Percentiles rank a stretch among this genome's conserved stretches.
Conservation (phyloP, 2,113 vertebrate species). For the Actinemys pallida region DNA sequence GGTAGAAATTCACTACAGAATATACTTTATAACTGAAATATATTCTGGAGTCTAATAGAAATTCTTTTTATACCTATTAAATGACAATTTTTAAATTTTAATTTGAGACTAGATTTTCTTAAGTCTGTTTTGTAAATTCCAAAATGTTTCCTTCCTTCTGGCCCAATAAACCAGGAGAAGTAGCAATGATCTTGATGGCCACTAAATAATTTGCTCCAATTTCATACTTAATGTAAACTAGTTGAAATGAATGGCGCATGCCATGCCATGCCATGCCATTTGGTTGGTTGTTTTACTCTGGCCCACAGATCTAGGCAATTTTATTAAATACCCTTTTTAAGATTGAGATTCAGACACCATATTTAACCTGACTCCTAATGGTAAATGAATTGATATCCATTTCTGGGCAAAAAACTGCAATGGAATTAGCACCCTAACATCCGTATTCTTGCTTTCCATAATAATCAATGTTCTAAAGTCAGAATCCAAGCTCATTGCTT, state of each 20-base stretch:
- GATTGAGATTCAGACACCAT: rapidly evolving
- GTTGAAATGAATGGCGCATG: not conserved
- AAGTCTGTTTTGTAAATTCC: not conserved
- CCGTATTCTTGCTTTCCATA: not conserved
- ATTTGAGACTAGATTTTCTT: not conserved
- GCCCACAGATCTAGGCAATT: not conserved
- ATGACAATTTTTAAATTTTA: not conserved
- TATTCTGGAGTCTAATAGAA: not conserved
- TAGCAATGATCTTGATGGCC: not conserved
- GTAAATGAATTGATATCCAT: not conserved
- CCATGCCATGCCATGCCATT: not conserved
- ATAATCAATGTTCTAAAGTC: conserved; percentile 19
- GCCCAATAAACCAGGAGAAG: not conserved
- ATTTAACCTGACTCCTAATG: not conserved
- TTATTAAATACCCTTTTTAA: not conserved
- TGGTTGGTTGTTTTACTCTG: not conserved
- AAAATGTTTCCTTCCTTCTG: not conserved
- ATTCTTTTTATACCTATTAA: not conserved
- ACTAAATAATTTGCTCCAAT: not conserved
- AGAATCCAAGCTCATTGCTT: conserved; percentile 39
- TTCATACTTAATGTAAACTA: not conserved
- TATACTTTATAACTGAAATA: rapidly evolving
- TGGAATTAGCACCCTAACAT: not conserved
- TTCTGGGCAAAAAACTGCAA: not conserved
- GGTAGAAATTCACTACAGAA: not conserved